A percentile compares a stretch with the other conserved stretches of the same genome.
Conservation (phyloP, 2,888 invertebrate species). For the Andrena trimmerana region DNA sequence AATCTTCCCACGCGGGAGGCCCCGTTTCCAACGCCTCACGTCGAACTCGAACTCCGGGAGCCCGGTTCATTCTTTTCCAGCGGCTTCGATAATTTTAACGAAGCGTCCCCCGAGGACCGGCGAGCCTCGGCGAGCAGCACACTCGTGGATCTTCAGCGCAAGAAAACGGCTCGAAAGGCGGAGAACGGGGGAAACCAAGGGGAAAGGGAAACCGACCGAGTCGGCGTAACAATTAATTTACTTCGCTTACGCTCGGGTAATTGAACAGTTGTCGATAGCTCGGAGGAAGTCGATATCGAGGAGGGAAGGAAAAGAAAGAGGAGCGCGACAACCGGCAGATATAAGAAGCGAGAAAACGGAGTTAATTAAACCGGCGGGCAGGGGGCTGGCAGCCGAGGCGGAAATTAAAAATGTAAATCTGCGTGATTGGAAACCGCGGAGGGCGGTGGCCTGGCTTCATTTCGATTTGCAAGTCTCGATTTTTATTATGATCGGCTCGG, state of each 20-base stretch:
- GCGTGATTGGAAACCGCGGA: conserved; percentile 77
- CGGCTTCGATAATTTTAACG: conserved; percentile 60
- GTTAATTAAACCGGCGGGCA: conserved; percentile 79
- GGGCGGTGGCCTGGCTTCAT: conserved; percentile 32
- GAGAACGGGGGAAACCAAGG: conserved; percentile 30
- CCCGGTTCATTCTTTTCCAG: conserved; percentile 25
- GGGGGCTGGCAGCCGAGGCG: conserved; percentile 65
- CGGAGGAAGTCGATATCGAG: conserved; percentile 67
- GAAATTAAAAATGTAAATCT: conserved; percentile 82
- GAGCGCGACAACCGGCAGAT: conserved; percentile 66
- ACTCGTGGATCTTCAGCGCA: conserved; percentile 40
- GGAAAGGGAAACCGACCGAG: conserved; percentile 41
- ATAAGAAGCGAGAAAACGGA: conserved; percentile 79
- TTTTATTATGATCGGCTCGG: conserved; percentile 67
- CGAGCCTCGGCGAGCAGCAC: conserved; percentile 54
- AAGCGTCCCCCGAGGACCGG: conserved; percentile 44
- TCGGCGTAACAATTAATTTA: conserved; percentile 77
- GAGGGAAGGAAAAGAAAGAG: conserved; percentile 13
- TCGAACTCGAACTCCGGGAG: conserved; percentile 22
- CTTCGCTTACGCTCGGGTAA: conserved; percentile 77
- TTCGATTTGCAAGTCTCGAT: conserved; percentile 55
- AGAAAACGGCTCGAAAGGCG: conserved; percentile 12
- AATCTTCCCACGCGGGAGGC: background rate
- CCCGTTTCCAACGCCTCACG: background rate
- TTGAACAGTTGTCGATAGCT: conserved; percentile 78